These are phyloP conservation scores for Myotis findleyi DNA, from an alignment of 2,797 vertebrate species.

Conservation along the genomic window DNA sequence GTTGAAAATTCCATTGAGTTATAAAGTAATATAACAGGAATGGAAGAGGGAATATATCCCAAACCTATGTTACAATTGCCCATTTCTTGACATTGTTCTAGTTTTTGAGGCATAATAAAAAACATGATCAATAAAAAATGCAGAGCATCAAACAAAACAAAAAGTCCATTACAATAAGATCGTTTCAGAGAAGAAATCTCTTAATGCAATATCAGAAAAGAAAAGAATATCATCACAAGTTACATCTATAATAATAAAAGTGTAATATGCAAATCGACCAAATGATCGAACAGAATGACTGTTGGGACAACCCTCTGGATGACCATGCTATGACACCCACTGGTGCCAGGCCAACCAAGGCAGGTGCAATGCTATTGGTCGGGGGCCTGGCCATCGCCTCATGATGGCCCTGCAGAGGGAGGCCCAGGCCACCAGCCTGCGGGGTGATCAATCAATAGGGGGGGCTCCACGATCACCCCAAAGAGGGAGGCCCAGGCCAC, in stretches of 20 bases:
- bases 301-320: too few species aligned
- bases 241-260: not conserved
- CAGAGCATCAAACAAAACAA: constrained; percentile 50
- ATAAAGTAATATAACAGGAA: constrained; percentile 44
- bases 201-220: not conserved
- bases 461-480: too few species aligned
- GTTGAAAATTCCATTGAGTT: constrained; percentile 33
- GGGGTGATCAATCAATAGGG: too few species aligned
- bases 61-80: not conserved
- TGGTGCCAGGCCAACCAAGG: too few species aligned
- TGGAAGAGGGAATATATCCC: not conserved
- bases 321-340: too few species aligned
- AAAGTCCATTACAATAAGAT: constrained; percentile 28
- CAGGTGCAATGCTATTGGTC: too few species aligned
- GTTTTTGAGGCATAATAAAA: constrained; percentile 32
- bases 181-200: not conserved
- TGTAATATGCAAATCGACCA: too few species aligned
- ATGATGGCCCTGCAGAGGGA: too few species aligned
- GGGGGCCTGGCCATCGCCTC: too few species aligned
- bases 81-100: constrained; percentile 42
- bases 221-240: not conserved
- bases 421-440: too few species aligned
- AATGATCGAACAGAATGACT: too few species aligned
- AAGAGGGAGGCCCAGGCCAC: too few species aligned
- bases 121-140: constrained; percentile 26